A percentile compares a stretch with the other conserved stretches of the same genome.
These are phyloP conservation scores for Pseudanteris insignis DNA, from an alignment of 2,888 invertebrate genomes.

Conservation along the genomic window DNA sequence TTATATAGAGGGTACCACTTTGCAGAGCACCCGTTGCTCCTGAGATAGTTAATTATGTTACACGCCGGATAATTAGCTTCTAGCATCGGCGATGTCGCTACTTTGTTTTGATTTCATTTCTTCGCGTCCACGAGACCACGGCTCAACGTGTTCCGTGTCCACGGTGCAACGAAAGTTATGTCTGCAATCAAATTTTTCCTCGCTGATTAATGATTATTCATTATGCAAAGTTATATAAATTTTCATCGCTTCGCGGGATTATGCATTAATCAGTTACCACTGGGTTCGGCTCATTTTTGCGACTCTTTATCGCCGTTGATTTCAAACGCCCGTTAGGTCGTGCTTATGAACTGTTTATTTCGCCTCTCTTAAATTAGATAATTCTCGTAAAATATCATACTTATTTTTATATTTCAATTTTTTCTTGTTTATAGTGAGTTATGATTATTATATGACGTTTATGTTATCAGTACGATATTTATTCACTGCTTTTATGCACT, in stretches of 20 bases:
- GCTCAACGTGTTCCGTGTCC: conserved; percentile 30
- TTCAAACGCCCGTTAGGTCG: too few relatives aligned
- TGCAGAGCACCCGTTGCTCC: conserved; percentile 43
- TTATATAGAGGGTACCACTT: conserved; percentile 42
- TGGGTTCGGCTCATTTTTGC: conserved; percentile 11
- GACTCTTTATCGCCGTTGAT: too few relatives aligned
- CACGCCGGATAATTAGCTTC: conserved; percentile 57
- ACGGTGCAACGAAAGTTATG: conserved; percentile 22
- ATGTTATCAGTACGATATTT: too few relatives aligned
- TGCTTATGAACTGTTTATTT: too few relatives aligned
- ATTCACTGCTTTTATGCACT: too few relatives aligned
- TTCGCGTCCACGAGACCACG: conserved; percentile 21
- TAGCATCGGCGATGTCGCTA: conserved; percentile 46
- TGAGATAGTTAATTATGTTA: conserved; percentile 57
- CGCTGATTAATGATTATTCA: conserved; percentile 29
- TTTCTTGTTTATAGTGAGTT: too few relatives aligned
- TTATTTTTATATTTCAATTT: too few relatives aligned
- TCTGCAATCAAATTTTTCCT: conserved; percentile 26
- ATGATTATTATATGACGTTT: too few relatives aligned
- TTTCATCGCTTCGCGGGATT: conserved; percentile 35
- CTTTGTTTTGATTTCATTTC: conserved; percentile 45
- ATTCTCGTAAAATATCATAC: too few relatives aligned
- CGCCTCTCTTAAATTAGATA: background rate
- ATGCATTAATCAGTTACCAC: conserved; percentile 20
- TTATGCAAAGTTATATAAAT: conserved; percentile 30